Evolutionary conservation across 2,888 invertebrate species (phyloP), one percentile per base, ranked within the genome.

Genomic region (Parapristionchus giblindavisi): DNA sequence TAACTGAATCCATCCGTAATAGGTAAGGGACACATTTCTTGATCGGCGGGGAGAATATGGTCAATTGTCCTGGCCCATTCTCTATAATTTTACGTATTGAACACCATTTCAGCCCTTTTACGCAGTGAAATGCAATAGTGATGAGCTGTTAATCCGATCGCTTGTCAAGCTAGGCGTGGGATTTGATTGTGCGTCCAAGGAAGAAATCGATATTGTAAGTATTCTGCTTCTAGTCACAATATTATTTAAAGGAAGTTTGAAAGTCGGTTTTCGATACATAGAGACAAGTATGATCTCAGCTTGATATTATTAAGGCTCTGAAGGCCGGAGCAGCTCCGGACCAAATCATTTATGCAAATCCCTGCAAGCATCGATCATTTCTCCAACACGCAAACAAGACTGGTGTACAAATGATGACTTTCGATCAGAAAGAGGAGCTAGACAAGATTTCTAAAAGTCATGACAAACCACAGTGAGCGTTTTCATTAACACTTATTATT

Each of bases 121-220:
- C 76, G 96, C 98, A 84, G 96, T 99, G 79, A 99, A 99, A 89
- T 99, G 98, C 90, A 98, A 99, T 90, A 94, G 96, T 87, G 93
- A 93, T 88, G 91, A 92, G 75, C 90, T 92, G 80, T 92, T 99
- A 77, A 90, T 99, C 83, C 92, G 93, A 89, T 92, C 94, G 8
- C 91, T 99, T 84, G 94, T 94, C 32, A 92, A 93, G 36, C 77
- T 87, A 82, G 98, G 97, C 63, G 91, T 93, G 56, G 93, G 94
- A 79, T 99, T 99, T 90, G 98, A 99, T 91, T 99, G 98, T 91
- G 98, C 98, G 72, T 96, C 96, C 80, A 95, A 95, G 90, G 89
- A 89, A 14, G 85, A 85, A 82, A 85, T 81, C 51, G 81, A 84
- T 27, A 70, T 76, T 63, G 77, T 80, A 36, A 70, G 66, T 66